Evolutionary conservation across 1,140 invertebrate species (phyloP).

Genomic region (Macrotrachela quadricornifera): DNA sequence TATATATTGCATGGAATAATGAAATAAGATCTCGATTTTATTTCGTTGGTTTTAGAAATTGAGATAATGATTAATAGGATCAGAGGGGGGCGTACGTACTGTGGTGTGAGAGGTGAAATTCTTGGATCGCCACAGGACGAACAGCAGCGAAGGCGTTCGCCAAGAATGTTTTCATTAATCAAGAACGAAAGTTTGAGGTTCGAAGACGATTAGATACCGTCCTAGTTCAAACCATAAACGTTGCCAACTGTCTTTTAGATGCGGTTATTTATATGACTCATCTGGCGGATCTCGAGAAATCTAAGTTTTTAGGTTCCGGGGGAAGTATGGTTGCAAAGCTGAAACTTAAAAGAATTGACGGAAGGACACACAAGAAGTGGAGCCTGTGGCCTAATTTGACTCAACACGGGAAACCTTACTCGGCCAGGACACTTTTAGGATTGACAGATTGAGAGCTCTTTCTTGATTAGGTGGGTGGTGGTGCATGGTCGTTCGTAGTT

Average conservation of each 20-base stretch:
- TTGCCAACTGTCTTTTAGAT: constrained; percentile 52
- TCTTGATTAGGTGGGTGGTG: constrained; percentile 65
- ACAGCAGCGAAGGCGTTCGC: constrained; percentile 54
- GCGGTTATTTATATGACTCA: constrained; percentile 21
- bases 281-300: constrained; percentile 34
- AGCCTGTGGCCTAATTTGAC: constrained; percentile 77
- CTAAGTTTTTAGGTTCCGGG: constrained; percentile 62
- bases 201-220: constrained; percentile 59
- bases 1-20: constrained; percentile 61
- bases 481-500: constrained; percentile 75
- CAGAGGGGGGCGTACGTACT: constrained; percentile 27
- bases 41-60: constrained; percentile 33
- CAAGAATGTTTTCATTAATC: constrained; percentile 61
- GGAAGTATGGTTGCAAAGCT: constrained; percentile 73
- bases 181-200: constrained; percentile 61
- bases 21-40: constrained; percentile 56
- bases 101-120: constrained; percentile 22
- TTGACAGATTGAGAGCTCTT: constrained; percentile 74
- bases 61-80: constrained; percentile 48
- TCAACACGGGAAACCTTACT: constrained; percentile 64
- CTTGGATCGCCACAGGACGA: constrained; percentile 55
- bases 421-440: constrained; percentile 61
- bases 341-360: constrained; percentile 67
- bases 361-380: constrained; percentile 57
- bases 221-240: constrained; percentile 63